A percentile compares a stretch with the other conserved stretches of the same genome.
These are phyloP conservation scores for Caenorhabditis sp. DNA, from an alignment of 2,888 invertebrate species.

Conservation along the genomic window DNA sequence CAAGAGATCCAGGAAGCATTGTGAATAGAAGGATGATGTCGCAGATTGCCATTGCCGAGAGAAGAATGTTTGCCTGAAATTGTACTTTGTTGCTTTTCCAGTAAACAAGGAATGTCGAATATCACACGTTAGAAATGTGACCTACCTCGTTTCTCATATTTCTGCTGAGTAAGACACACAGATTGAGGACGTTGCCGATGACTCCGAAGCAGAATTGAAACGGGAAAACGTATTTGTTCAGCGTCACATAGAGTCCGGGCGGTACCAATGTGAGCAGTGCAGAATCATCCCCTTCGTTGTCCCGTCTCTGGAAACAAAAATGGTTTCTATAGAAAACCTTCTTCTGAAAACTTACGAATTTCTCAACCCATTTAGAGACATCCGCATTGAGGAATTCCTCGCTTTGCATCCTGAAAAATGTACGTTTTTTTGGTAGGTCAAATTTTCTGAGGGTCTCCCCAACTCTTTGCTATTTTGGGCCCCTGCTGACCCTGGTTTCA, in stretches of 20 bases:
- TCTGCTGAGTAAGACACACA: conserved; percentile 76
- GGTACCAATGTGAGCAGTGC: conserved; percentile 63
- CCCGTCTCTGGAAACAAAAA: conserved; percentile 32
- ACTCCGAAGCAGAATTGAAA: conserved; percentile 79
- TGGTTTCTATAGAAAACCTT: background rate
- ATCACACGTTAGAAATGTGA: background rate
- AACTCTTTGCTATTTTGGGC: conserved; percentile 9
- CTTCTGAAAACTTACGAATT: conserved; percentile 34
- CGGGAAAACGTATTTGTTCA: conserved; percentile 77
- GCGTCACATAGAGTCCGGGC: conserved; percentile 64
- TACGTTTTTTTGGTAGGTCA: conserved; percentile 4
- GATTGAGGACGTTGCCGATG: conserved; percentile 78
- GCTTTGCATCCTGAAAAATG: conserved; percentile 62
- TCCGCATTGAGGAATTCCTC: conserved; percentile 60
- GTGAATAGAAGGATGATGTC: conserved; percentile 77
- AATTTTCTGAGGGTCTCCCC: background rate
- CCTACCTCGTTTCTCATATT: conserved; percentile 79
- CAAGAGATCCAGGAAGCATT: conserved; percentile 59
- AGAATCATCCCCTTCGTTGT: conserved; percentile 48
- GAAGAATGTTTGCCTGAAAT: conserved; percentile 78
- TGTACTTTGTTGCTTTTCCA: too few relatives aligned
- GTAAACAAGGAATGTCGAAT: background rate
- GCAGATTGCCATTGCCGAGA: conserved; percentile 80
- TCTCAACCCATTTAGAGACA: conserved; percentile 58
- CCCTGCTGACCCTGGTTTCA: background rate